Evolutionary conservation across 2,888 invertebrate genomes (phyloP), one percentile per base, ranked within the genome.

Genomic region (Mechanitis mazaeus): DNA sequence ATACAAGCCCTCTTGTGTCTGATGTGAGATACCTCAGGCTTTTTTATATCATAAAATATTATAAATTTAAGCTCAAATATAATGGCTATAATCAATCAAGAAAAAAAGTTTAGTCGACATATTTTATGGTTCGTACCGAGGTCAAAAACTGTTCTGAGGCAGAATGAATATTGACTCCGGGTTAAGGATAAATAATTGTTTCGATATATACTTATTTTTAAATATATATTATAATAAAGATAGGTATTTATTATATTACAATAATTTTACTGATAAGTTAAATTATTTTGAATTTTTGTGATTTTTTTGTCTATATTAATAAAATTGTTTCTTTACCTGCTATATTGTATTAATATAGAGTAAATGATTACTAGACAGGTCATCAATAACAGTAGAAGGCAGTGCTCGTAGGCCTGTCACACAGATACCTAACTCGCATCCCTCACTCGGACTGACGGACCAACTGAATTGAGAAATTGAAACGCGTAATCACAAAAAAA

Each of bases 381-480:
- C 42, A 50, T 50, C 50, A 31, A 59, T 55, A 55, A 54, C 57
- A 66, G 61, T 63, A 9, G 56, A 59, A 60, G 59, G 33, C 53
- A 56, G 61, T 63, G 45, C 67, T 64, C 64, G 72, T 65, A 64
- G 63, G 67, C 65, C 79, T 81, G 85, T 84, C 85, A 80, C 75
- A 67, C 67, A 67, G 72, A 71, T 72, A 75, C 77, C 80, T 80
- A 77, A 75, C 75, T 78, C 76, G 79, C 82, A 87, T 87, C 85
- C 80, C 82, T 87, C 87, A 89, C 81, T 69, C 78, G 79, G 71
- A 71, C 75, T 78, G 86, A 87, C 87, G 84, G 82, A 83, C 81
- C 85, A 81, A 84, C 82, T 86, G 83, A 83, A 80, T 85, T 85
- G 85, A 82, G 83, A 88, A 88, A 88, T 88, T 85, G 85, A 87